phyloP scores from a whole-genome alignment of 2,888 invertebrate species.

The Cantharis flavilabris region DNA sequence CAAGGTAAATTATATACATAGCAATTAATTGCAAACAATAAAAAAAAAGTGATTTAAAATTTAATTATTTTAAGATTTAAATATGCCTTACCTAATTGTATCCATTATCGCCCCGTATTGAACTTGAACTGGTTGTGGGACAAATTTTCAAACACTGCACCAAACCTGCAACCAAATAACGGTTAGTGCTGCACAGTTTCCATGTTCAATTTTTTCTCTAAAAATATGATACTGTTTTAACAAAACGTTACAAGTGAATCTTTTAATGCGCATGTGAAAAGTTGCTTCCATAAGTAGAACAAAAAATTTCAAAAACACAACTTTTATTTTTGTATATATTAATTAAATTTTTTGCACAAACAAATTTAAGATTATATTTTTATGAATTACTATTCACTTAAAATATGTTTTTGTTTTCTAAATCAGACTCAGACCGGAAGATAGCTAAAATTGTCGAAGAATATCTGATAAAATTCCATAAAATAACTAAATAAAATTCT shows the following conservation, averaged over 20 bases:
- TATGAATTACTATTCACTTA: background rate
- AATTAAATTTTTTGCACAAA: background rate
- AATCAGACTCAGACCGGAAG: no score
- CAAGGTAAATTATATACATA: background rate
- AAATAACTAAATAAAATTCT: no score
- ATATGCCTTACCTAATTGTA: background rate
- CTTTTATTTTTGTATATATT: background rate
- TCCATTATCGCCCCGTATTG: background rate
- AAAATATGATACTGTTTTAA: background rate
- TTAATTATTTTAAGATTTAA: background rate
- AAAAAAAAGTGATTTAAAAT: background rate
- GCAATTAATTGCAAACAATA: background rate
- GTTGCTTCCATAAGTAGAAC: background rate
- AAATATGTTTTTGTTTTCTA: no score
- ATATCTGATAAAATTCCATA: no score
- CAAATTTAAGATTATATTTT: background rate
- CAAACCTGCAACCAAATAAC: slow-evolving; percentile 1
- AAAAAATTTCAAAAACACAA: background rate
- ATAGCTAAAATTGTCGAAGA: no score
- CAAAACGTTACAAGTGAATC: background rate
- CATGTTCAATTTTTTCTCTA: background rate
- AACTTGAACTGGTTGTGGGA: background rate
- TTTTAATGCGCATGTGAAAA: slow-evolving; percentile 1
- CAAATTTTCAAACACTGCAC: background rate
- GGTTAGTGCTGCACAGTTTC: background rate